Evolutionary conservation across 1,140 invertebrate species (phyloP), one percentile per base, ranked within the genome.

Genomic region (Scaptomyza hsui): DNA sequence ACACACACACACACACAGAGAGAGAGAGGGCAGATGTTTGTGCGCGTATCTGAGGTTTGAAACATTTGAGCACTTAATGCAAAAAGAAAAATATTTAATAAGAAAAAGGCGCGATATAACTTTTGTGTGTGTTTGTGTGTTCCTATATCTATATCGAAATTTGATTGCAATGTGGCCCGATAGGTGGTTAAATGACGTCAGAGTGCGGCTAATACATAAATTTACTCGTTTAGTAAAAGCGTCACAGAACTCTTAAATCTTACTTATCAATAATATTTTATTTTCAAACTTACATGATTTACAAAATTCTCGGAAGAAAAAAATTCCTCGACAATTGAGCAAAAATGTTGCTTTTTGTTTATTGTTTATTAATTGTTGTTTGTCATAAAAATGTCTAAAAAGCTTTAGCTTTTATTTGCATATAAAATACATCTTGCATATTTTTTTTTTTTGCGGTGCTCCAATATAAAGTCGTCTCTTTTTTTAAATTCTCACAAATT

Each of bases 71-170:
- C 49, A 72, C 48, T 61, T 42, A 52, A 72, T 67, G 61, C 61
- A 71, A 71, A 59, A 51, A 53, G n/a, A 53, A 61, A 16, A 26
- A n/a, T n/a, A n/a, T n/a, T n/a, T 65, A 51, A 48, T 41, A 72
- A 65, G 42, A 59, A 67, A 68, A 72, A 72, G 55, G 16, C 35
- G 47, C 53, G 52, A 59, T 67, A 67, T 65, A 64, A 57, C 51
- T 67, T 59, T n/a, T 42, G 32, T 10, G 4, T 60, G 24, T 15
- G 12, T 26, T 45, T 52, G 32, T 59, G n/a, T 41, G 21, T 3
- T 26, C 1, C 15, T 15, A 35, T 52, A 37, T 69, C 67, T 42
- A 63, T 70, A 51, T 16, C n/a, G 10, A 64, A 64, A 64, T 70
- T 70, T 56, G 67, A 64, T 70, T 71, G 60, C 68, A 71, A 19